Percentiles rank a stretch among this genome's conserved stretches.
These are phyloP conservation scores for Centropus bengalensis DNA, from an alignment of 2,113 vertebrate genomes.

Conservation along the genomic window DNA sequence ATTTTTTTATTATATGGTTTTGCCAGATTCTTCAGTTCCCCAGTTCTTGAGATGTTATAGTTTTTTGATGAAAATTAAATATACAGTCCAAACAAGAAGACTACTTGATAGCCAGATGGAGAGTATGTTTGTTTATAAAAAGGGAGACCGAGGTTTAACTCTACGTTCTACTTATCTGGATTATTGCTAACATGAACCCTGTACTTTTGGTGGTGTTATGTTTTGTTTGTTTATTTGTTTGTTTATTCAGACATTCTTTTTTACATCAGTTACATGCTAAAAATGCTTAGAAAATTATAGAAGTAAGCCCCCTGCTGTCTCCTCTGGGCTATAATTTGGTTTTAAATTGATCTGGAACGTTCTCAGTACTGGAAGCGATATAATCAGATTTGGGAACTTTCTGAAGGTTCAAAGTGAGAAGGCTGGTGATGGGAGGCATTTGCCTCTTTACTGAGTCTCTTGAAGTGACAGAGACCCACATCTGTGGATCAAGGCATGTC, in stretches of 20 bases:
- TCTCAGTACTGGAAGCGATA: not conserved
- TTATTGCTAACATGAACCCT: not conserved
- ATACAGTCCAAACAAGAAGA: not conserved
- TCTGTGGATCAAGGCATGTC: not conserved
- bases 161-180: not conserved
- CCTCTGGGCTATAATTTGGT: not conserved
- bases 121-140: not conserved
- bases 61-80: not conserved
- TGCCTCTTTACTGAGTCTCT: not conserved
- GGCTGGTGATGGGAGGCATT: not conserved
- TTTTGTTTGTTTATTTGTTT: not conserved
- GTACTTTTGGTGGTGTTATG: not conserved
- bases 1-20: not conserved
- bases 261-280: not conserved
- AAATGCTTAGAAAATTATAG: not conserved
- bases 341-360: not conserved
- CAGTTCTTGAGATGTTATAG: not conserved
- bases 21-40: not conserved
- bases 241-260: not conserved
- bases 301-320: not conserved
- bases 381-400: not conserved
- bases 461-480: not conserved
- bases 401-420: not conserved
- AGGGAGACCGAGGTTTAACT: not conserved
- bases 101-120: not conserved